Evolutionary conservation across 2,113 vertebrate genomes (phyloP), one percentile per base, ranked within the genome.

Genomic region (Cyanoramphus novaezelandiae): DNA sequence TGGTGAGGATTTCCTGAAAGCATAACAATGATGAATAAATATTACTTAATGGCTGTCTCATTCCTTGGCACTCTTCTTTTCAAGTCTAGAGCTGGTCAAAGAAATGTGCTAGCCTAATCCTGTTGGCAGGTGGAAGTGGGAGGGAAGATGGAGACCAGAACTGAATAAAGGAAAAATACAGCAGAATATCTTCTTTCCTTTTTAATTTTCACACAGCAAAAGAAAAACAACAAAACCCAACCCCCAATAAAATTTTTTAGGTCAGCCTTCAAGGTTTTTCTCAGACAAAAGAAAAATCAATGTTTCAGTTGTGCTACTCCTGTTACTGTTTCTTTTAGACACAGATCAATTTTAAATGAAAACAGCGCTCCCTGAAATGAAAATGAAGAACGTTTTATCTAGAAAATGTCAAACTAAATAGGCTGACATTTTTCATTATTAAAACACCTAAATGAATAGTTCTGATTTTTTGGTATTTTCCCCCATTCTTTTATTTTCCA

Each of bases 281-380:
- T 86, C 76, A 70, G 72, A 33, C 21, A 83, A 81, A 90, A 92
- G 43, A 71, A 92, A 86, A 93, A 91, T 85, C 65, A 63, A 11
- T 81, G 39, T 78, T 94, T 77, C 68, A 50, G 68, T 80, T 85
- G 11, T 80, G 39, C 69, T 87, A 52, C 70, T 90, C 52, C 90
- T 50, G 28, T 71, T 89, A 86, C 33, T 0, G 0, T 80, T 94
- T 57, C 49, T 83, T 93, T 94, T 53, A 77, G 63, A 88, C 0
- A 3, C 37, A 90, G 60, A 90, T 90, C 33, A 81, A 80, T 93
- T 96, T 83, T 53, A 83, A 77, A 92, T 63, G 19, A 93, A 95
- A 90, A 75, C 23, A 41, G 43, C 5, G 1, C 17, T 92, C 14
- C 75, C 68, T 88, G 82, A 95, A 92, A 95, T 23, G 47, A 92